Evolutionary conservation across 2,888 invertebrate genomes (phyloP).

Genomic region (Microplitis deprimator): DNA sequence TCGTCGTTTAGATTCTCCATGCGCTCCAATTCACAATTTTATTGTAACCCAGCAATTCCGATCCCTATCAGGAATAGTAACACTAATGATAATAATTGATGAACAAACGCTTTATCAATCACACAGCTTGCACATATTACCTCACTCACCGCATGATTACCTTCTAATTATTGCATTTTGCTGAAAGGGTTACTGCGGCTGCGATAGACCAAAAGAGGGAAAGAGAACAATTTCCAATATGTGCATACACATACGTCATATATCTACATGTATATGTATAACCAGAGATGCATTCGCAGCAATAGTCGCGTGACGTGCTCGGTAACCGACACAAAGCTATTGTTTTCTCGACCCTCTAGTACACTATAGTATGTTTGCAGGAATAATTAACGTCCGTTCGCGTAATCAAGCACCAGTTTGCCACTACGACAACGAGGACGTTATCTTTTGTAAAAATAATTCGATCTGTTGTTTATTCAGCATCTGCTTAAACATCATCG

Average conservation of each 20-base stretch:
- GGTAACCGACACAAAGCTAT: slow-evolving; percentile 61
- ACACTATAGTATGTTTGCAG: slow-evolving; percentile 51
- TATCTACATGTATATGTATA: slow-evolving; percentile 6
- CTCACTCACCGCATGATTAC: slow-evolving; percentile 53
- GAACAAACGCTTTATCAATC: slow-evolving; percentile 37
- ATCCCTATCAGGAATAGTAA: background rate
- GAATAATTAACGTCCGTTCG: slow-evolving; percentile 61
- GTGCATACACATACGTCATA: background rate
- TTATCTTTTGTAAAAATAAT: slow-evolving; percentile 32
- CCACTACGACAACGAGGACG: slow-evolving; percentile 32
- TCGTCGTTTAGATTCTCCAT: too few species aligned
- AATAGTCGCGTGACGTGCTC: slow-evolving; percentile 62
- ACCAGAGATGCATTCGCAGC: slow-evolving; percentile 54
- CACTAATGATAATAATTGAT: slow-evolving; percentile 5
- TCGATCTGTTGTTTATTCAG: background rate
- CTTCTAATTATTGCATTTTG: slow-evolving; percentile 61
- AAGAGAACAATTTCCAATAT: slow-evolving; percentile 7
- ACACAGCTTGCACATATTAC: slow-evolving; percentile 40
- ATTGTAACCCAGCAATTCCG: too few species aligned
- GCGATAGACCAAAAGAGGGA: background rate
- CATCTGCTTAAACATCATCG: background rate
- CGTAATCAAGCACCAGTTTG: slow-evolving; percentile 54
- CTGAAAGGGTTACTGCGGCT: slow-evolving; percentile 5
- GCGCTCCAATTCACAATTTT: too few species aligned
- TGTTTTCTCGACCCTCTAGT: slow-evolving; percentile 58